Base-by-base conservation (phyloP, 53 echinoderm and acorn worm genomes). In the Actinopyga echinites region DNA sequence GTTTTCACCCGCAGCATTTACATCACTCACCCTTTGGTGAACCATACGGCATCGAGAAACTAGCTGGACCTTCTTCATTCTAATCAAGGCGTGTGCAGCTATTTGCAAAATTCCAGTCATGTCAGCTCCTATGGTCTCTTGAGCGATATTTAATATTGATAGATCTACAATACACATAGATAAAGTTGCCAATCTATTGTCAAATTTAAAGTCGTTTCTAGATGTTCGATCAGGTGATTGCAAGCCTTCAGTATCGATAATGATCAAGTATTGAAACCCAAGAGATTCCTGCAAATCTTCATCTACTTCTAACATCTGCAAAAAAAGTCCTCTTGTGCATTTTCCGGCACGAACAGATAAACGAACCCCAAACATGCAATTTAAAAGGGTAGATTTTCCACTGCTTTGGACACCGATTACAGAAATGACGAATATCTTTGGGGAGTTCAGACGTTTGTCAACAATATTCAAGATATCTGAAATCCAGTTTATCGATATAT, bases 11-110 rank as follows among this genome's bases (percentile, higher is more conserved):
- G 55, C 54, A 5, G 77, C 54, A 31, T 23, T 23, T 52, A 75
- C 53, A 21, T 75, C 77, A 53, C 77, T 30, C 7, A 75, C 77
- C 28, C 77, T 75, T 5, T 75, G 77, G 12, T 75, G 77, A 23
- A 75, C 31, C 11, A 75, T 75, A 7, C 56, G 54, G 17, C 77
- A 75, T 25, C 19, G 30, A 2, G 77, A 75, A 12, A 29, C 30
- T 10, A 75, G 28, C 15, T 75, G 6, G 4, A 75, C 77, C n/a
- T 75, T 30, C 6, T 29, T 55, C 77, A 75, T 75, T 55, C 77
- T 75, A 40, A 75, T 54, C 56, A 75, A 54, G 5, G 77, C 77
- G 28, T 75, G 77, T 2, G 43, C 77, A 56, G 53, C 77, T 29
- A 54, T 75, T 30, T 55, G 54, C 8, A 75, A 30, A 26, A 55